Conservation (phyloP, 2,888 invertebrate species). For the Drosophila lacicola region DNA sequence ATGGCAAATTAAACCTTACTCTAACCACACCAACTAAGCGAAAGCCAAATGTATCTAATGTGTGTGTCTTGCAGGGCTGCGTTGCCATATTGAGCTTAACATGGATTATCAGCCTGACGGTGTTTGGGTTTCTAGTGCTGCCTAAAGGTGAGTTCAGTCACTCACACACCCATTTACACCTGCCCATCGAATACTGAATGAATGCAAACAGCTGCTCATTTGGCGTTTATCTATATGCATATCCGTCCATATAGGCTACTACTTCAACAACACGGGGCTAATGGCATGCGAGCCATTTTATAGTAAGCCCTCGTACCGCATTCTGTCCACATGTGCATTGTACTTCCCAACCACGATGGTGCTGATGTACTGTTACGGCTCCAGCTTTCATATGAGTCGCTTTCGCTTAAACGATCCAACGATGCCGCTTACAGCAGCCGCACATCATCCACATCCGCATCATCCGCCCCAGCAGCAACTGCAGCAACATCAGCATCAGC, state of each 20-base stretch:
- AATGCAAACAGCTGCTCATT: constrained; percentile 30
- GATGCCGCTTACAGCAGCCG: constrained; percentile 85
- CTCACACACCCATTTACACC: neutral
- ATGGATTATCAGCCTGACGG: constrained; percentile 93
- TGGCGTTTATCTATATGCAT: constrained; percentile 21
- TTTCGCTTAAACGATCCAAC: constrained; percentile 86
- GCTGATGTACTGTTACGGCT: constrained; percentile 95
- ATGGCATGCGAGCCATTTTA: constrained; percentile 96
- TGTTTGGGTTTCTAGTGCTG: constrained; percentile 93
- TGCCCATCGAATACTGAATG: constrained; percentile 15
- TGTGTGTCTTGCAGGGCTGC: constrained; percentile 88
- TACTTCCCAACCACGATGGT: constrained; percentile 97
- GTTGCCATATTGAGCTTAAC: constrained; percentile 93
- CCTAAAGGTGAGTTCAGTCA: constrained; percentile 87
- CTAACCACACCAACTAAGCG: constrained; percentile 12
- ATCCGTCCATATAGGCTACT: constrained; percentile 88
- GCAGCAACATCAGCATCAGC: constrained; percentile 70
- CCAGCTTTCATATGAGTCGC: constrained; percentile 95
- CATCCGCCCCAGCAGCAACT: constrained; percentile 57
- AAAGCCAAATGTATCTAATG: constrained; percentile 4
- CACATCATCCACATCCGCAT: constrained; percentile 82
- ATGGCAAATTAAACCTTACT: constrained; percentile 32
- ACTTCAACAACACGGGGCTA: constrained; percentile 94
- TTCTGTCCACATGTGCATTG: constrained; percentile 93
- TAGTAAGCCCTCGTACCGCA: constrained; percentile 89